These are phyloP conservation scores for Ptilonorhynchus violaceus DNA, from an alignment of 2,113 vertebrate genomes.

Conservation along the genomic window DNA sequence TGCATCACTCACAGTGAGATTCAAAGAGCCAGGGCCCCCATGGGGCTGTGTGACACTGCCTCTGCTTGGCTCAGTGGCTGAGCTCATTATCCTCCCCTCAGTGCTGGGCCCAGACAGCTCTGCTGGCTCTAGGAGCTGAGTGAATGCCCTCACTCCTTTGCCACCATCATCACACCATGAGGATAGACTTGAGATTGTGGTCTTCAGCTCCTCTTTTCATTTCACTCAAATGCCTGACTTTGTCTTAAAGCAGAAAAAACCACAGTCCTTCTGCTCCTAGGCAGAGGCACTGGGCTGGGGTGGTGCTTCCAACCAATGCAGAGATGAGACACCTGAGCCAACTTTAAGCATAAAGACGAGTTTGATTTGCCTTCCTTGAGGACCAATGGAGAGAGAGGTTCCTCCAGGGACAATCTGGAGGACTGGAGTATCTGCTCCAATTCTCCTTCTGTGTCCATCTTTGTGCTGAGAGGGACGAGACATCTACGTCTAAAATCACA, in stretches of 20 bases:
- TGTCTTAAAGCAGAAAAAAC: neutral
- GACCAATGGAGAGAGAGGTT: neutral
- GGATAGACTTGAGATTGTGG: neutral
- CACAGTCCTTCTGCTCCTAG: neutral
- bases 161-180: neutral
- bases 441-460: neutral
- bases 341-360: neutral
- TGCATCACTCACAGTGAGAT: neutral
- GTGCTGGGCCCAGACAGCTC: neutral
- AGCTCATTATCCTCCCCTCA: neutral
- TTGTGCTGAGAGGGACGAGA: neutral
- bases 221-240: neutral
- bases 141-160: neutral
- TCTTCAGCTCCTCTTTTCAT: neutral
- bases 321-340: neutral
- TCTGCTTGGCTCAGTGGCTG: neutral
- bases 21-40: neutral
- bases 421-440: neutral
- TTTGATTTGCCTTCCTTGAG: neutral
- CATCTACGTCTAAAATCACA: neutral
- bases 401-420: neutral
- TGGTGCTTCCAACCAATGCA: neutral
- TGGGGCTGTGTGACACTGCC: neutral
- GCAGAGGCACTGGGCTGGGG: neutral
- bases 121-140: neutral